Percentiles rank a stretch among this genome's conserved stretches.
These are phyloP conservation scores for Ooceraea biroi DNA, from an alignment of 1,140 invertebrate genomes.

Conservation along the genomic window DNA sequence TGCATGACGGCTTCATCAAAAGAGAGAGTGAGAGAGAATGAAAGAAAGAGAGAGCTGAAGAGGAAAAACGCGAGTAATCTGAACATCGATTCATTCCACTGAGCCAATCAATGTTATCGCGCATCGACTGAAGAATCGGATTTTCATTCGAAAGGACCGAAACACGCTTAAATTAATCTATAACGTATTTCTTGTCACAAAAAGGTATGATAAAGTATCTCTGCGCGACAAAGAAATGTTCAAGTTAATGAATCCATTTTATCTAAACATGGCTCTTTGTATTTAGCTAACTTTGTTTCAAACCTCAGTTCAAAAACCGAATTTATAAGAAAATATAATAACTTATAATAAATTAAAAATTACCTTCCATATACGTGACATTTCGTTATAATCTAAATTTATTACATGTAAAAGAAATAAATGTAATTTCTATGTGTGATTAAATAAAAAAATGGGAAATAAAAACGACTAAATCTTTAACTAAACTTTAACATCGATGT, in stretches of 20 bases:
- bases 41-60: neutral
- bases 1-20: conserved; percentile 8
- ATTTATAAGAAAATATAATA: too few relatives aligned
- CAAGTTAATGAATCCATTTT: too few relatives aligned
- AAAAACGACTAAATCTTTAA: neutral
- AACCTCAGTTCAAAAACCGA: too few relatives aligned
- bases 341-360: too few relatives aligned
- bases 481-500: neutral
- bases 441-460: neutral
- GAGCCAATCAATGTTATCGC: conserved; percentile 68
- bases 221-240: neutral
- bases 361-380: too few relatives aligned
- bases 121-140: conserved; percentile 53
- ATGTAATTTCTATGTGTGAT: neutral
- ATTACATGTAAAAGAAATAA: neutral
- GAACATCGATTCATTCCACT: conserved; percentile 53
- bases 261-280: too few relatives aligned
- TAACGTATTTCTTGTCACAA: neutral
- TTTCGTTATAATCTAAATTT: too few relatives aligned
- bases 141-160: conserved; percentile 11
- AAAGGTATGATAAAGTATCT: neutral
- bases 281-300: too few relatives aligned
- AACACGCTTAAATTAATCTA: conserved; percentile 66
- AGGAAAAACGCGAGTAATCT: conserved; percentile 68
- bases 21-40: neutral